Percentiles rank a stretch among this genome's conserved stretches.
phyloP scores from a whole-genome alignment of 2,797 vertebrate genomes.

The Squalus acanthias region DNA sequence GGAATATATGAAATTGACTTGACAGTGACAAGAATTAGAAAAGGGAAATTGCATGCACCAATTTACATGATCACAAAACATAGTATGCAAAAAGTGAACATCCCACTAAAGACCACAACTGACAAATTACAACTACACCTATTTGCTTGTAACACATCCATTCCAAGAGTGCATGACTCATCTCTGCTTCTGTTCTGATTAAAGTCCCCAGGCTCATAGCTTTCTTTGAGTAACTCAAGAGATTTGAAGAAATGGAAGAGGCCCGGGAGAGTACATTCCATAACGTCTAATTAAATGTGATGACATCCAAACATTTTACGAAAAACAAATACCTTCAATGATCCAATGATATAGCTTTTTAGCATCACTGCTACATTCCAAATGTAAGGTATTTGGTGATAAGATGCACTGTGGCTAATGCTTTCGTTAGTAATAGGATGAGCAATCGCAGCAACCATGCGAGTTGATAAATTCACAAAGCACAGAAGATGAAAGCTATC shows the following conservation, averaged over 20 bases:
- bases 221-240: background rate
- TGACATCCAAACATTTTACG: background rate
- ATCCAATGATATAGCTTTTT: background rate
- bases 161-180: background rate
- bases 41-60: background rate
- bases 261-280: background rate
- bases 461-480: conserved; percentile 23
- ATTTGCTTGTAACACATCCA: background rate
- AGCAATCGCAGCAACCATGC: background rate
- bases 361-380: background rate
- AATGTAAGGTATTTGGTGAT: background rate
- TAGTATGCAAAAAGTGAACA: background rate
- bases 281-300: conserved; percentile 9
- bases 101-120: background rate
- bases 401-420: background rate
- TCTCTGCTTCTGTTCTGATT: background rate
- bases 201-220: background rate
- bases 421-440: background rate
- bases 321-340: background rate
- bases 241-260: conserved; percentile 8
- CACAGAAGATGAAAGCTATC: background rate
- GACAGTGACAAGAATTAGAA: background rate
- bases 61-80: conserved; percentile 17
- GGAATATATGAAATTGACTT: background rate
- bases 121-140: background rate